Conservation (phyloP, 2,797 vertebrate species). For the Phyllotis vaccarum region DNA sequence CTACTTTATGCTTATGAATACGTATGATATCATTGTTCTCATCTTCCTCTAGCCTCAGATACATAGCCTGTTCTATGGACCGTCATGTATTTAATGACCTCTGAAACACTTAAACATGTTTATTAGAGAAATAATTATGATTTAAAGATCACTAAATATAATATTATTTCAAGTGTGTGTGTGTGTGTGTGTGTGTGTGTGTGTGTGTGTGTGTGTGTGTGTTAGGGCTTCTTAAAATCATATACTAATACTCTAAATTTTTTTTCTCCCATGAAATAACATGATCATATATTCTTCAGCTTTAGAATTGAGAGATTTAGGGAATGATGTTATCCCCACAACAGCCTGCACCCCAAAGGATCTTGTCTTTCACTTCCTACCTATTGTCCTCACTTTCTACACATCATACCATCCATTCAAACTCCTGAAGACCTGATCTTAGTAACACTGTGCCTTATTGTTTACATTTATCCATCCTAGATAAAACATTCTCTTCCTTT, state of each 20-base stretch:
- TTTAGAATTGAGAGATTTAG: neutral
- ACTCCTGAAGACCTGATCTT: neutral
- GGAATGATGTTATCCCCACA: accelerated
- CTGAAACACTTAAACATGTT: neutral
- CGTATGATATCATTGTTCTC: too few species aligned
- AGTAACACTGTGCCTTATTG: neutral
- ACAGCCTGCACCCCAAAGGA: neutral
- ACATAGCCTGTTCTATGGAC: neutral
- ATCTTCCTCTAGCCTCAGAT: neutral
- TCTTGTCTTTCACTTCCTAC: neutral
- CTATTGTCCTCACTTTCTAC: neutral
- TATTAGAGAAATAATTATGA: neutral
- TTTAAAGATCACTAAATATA: neutral
- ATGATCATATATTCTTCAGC: neutral
- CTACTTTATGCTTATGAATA: neutral
- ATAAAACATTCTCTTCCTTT: neutral
- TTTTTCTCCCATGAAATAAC: neutral
- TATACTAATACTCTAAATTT: neutral
- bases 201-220: neutral
- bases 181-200: neutral
- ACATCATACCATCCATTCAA: neutral
- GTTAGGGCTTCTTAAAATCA: neutral
- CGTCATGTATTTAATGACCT: neutral
- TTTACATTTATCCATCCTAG: neutral
- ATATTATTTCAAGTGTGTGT: neutral